Conservation (phyloP, 2,888 invertebrate species). For the Vandiemenella viatica region DNA sequence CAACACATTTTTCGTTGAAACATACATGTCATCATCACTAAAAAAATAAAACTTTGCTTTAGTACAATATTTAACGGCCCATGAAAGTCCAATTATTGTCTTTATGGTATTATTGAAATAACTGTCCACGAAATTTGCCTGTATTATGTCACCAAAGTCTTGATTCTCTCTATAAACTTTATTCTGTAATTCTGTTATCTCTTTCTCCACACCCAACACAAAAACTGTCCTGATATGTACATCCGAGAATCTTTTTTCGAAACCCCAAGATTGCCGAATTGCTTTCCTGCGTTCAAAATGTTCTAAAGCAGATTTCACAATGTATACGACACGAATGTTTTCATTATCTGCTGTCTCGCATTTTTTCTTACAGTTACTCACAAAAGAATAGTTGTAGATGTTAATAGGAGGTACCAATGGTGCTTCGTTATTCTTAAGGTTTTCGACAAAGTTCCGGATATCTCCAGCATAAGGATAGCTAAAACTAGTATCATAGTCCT, state of each 20-base stretch:
- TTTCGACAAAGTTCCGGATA: slow-evolving; percentile 42
- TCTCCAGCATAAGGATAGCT: slow-evolving; percentile 64
- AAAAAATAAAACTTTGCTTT: slow-evolving; percentile 68
- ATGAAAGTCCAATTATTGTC: slow-evolving; percentile 75
- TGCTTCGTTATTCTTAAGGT: slow-evolving; percentile 40
- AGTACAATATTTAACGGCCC: slow-evolving; percentile 60
- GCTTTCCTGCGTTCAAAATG: slow-evolving; percentile 52
- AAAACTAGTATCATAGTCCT: slow-evolving; percentile 52
- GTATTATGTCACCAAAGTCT: slow-evolving; percentile 63
- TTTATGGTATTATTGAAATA: slow-evolving; percentile 92
- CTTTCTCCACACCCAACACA: slow-evolving; percentile 45
- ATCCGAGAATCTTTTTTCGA: slow-evolving; percentile 60
- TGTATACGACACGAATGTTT: slow-evolving; percentile 49
- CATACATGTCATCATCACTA: slow-evolving; percentile 85
- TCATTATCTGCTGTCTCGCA: slow-evolving; percentile 30
- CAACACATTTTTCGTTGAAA: slow-evolving; percentile 71
- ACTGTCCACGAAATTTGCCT: slow-evolving; percentile 60
- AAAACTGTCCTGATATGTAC: slow-evolving; percentile 62
- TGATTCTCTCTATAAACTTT: slow-evolving; percentile 48
- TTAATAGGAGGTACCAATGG: slow-evolving; percentile 50
- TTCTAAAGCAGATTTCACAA: slow-evolving; percentile 64
- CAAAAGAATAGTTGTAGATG: slow-evolving; percentile 46
- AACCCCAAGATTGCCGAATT: slow-evolving; percentile 74
- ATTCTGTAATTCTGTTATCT: slow-evolving; percentile 34
- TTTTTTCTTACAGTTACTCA: slow-evolving; percentile 37